These are phyloP conservation scores for Drosophila recens DNA, from an alignment of 2,888 invertebrate genomes.

Conservation along the genomic window DNA sequence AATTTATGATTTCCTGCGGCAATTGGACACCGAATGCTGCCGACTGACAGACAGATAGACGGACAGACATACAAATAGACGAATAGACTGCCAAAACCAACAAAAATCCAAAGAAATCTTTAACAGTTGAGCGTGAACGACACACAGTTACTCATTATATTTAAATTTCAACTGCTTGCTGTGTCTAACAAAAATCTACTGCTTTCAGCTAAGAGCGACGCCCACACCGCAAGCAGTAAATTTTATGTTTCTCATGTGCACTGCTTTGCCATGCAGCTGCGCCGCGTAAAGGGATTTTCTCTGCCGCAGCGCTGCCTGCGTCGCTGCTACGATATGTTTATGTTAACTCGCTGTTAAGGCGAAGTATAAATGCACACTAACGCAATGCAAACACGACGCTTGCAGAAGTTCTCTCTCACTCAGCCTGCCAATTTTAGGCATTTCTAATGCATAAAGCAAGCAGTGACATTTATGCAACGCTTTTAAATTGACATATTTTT, in stretches of 20 bases:
- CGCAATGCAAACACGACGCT: background rate
- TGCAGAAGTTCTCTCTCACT: too few species aligned
- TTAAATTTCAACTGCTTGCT: background rate
- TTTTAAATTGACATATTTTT: too few species aligned
- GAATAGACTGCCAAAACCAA: slow-evolving; percentile 16
- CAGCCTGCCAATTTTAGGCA: too few species aligned
- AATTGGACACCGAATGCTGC: slow-evolving; percentile 48
- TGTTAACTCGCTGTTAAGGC: too few species aligned
- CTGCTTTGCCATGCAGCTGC: background rate
- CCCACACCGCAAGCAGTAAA: background rate
- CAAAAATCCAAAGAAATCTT: slow-evolving; percentile 4
- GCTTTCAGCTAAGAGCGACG: background rate
- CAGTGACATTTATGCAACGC: background rate
- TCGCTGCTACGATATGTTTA: too few species aligned
- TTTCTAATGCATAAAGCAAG: too few species aligned
- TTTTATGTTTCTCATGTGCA: background rate
- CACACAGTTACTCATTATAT: background rate
- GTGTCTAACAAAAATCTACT: background rate
- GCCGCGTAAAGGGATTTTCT: too few species aligned
- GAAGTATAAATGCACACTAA: too few species aligned
- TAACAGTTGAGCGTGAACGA: background rate
- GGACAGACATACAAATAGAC: background rate
- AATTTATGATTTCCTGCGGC: slow-evolving; percentile 83
- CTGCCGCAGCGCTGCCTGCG: too few species aligned
- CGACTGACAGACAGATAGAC: slow-evolving; percentile 14